Base-by-base conservation (phyloP, 2,113 vertebrate genomes). In the Urocolius indicus region DNA sequence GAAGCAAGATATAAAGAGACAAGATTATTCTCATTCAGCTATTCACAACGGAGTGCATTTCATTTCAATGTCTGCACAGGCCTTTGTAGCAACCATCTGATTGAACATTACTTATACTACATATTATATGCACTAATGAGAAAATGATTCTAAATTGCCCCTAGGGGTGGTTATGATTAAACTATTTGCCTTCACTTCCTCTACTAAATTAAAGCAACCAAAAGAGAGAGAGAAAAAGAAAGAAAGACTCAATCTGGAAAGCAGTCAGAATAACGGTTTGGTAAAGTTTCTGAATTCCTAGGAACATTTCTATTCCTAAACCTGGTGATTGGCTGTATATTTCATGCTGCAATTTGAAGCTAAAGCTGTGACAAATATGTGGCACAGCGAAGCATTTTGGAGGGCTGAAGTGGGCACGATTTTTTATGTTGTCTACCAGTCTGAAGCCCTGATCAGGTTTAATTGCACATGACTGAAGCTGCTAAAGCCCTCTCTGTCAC, bases 101-200 rank as follows among this genome's bases (percentile, higher is more conserved):
- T 38, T 96, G 96, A 97, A 89, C 95, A 93, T 97, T 96, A 94
- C 91, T 97, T 97, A 91, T 97, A 94, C 96, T 92, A 85, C 94
- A 76, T 36, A 91, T 96, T 97, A 89, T 88, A 93, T 75, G 93
- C 97, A 90, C 97, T 98, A 98, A 98, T 98, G 97, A 98, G 98
- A 98, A 98, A 98, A 98, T 98, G 12, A 98, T 97, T 96, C 97
- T 97, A 96, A 97, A 98, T 97, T 98, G 97, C 97, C 97, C 95
- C 94, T 61, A 87, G 97, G 98, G 97, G 97, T 98, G 97, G 97
- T 97, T 98, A 89, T 97, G 97, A 98, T 98, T 98, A 98, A 98
- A 97, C 96, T 97, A 97, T 98, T 98, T 98, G 97, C 97, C 96
- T 97, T 97, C 71, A 90, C 96, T 98, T 98, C 98, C 97, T 98